Percentiles rank a stretch among this genome's conserved stretches.
Conservation (phyloP, 2,797 vertebrate genomes). For the Diplodus puntazzo region DNA sequence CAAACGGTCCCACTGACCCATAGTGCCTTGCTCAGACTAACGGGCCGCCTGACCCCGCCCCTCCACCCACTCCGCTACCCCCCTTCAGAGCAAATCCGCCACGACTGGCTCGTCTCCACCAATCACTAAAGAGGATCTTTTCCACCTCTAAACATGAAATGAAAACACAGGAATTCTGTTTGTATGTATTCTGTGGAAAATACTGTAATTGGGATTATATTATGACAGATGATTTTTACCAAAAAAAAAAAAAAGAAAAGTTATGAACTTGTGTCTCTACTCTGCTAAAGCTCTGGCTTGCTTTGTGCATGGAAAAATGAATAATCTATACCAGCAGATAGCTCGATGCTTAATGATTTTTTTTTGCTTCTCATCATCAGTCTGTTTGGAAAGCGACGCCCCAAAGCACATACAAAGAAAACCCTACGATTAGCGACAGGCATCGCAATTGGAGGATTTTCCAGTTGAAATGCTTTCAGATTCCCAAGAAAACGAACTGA, state of each 20-base stretch:
- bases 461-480: slow-evolving; percentile 29
- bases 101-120: slow-evolving; percentile 20
- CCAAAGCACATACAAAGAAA: slow-evolving; percentile 65
- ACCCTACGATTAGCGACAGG: slow-evolving; percentile 27
- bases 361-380: slow-evolving; percentile 43
- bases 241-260: slow-evolving; percentile 42
- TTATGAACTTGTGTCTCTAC: slow-evolving; percentile 69
- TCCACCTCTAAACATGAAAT: slow-evolving; percentile 38
- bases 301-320: slow-evolving; percentile 72
- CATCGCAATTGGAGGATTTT: slow-evolving; percentile 30
- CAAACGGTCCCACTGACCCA: slow-evolving; percentile 64
- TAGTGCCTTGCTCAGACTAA: slow-evolving; percentile 82
- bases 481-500: slow-evolving; percentile 31
- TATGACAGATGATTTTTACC: slow-evolving; percentile 60
- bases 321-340: slow-evolving; percentile 48
- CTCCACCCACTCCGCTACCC: slow-evolving; percentile 33
- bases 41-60: slow-evolving; percentile 67
- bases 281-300: slow-evolving; percentile 74
- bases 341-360: slow-evolving; percentile 46
- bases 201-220: slow-evolving; percentile 76
- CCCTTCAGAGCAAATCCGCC: slow-evolving; percentile 28
- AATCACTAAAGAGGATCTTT: slow-evolving; percentile 49
- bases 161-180: slow-evolving; percentile 40
- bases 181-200: slow-evolving; percentile 57
- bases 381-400: slow-evolving; percentile 51